A percentile compares a stretch with the other conserved stretches of the same genome.
These are phyloP conservation scores for Marmota monax DNA, from an alignment of 2,113 vertebrate species.

Conservation along the genomic window DNA sequence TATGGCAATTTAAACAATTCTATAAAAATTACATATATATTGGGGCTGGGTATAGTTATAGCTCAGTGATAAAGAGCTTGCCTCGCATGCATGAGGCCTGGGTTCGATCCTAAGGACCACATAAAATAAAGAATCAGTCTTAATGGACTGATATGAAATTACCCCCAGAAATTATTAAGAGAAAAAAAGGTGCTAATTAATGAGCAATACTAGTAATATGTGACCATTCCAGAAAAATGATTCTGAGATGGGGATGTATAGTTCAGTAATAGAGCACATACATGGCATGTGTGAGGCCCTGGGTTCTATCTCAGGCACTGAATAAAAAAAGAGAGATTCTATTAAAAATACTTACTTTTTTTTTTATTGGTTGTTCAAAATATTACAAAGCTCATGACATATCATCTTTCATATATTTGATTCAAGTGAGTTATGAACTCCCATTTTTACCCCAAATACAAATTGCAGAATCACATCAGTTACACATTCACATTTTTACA, in stretches of 20 bases:
- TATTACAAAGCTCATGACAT: too few relatives aligned
- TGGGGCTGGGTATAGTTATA: too few relatives aligned
- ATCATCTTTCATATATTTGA: too few relatives aligned
- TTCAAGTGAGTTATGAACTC: too few relatives aligned
- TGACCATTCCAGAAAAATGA: not conserved
- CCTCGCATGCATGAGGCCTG: too few relatives aligned
- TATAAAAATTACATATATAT: constrained; percentile 8
- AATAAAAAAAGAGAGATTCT: not conserved
- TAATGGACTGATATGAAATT: not conserved
- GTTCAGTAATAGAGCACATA: not conserved
- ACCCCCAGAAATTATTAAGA: not conserved
- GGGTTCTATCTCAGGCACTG: not conserved
- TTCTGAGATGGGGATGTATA: not conserved
- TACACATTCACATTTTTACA: too few relatives aligned
- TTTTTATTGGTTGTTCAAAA: too few relatives aligned
- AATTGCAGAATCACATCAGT: too few relatives aligned
- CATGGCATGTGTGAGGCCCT: not conserved
- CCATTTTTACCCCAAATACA: too few relatives aligned
- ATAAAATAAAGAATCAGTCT: not conserved
- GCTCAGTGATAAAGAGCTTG: too few relatives aligned
- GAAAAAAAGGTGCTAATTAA: not conserved
- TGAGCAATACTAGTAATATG: not conserved
- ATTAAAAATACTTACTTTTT: not conserved
- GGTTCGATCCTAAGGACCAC: too few relatives aligned
- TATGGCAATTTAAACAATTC: not conserved